Percentiles rank a stretch among this genome's conserved stretches.
Evolutionary conservation across 1,140 invertebrate species (phyloP).

Genomic region (Ericerus pela): DNA sequence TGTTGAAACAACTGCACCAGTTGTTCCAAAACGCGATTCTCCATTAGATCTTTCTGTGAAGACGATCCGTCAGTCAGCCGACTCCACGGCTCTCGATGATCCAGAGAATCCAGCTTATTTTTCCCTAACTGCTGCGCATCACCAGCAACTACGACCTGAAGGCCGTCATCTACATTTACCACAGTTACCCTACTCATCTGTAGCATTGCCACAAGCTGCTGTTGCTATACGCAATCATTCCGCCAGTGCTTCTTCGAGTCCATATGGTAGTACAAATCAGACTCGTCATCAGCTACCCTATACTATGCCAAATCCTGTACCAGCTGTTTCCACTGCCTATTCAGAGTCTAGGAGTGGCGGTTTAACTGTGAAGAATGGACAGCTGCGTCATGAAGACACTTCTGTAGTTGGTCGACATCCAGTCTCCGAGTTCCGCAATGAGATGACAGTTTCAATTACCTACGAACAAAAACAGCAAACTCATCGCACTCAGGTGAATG

Average conservation of each 20-base stretch:
- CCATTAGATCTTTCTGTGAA: conserved; percentile 71
- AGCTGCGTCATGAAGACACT: background rate
- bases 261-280: no score
- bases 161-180: background rate
- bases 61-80: conserved; percentile 66
- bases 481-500: conserved; percentile 24
- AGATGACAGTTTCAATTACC: background rate
- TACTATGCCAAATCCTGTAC: no score
- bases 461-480: conserved; percentile 8
- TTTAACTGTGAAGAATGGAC: background rate
- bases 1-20: background rate
- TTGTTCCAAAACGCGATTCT: conserved; percentile 44
- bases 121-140: conserved; percentile 7
- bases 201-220: background rate
- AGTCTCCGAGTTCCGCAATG: background rate
- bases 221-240: background rate
- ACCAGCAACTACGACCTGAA: no score
- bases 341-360: no score
- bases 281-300: no score
- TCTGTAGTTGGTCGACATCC: no score
- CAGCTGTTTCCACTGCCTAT: no score
- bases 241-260: background rate
- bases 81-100: conserved; percentile 63
- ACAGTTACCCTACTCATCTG: background rate
- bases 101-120: conserved; percentile 13